Base-by-base conservation (phyloP, 2,888 invertebrate genomes). In the Spisula subtruncata region DNA sequence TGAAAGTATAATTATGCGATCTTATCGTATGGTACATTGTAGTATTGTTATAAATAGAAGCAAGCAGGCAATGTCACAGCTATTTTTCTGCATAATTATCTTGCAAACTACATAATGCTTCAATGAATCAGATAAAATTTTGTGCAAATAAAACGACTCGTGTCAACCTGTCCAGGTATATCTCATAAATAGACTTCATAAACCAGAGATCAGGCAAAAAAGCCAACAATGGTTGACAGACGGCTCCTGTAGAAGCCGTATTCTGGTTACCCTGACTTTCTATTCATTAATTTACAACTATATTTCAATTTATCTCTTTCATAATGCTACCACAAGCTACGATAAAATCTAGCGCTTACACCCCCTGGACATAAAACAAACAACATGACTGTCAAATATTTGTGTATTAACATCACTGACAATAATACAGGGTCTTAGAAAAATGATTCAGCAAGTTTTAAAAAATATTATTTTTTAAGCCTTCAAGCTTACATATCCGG, bases 221-320 rank as follows among this genome's bases (percentile, higher is more conserved):
- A 5, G 10, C 60, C 60, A 66, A 66, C 25, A 25, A 25, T 66
- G 60, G 18, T 35, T 75, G 75, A 35, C 75, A 75, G 75, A 16
- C 29, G 32, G 75, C 75, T 32, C 14, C 75, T 8, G 1, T 60
- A 75, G 75, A 75, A 32, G 32, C 75, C 75, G 1, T 4, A 20
- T 14, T 75, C 75, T 75, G 8, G 51, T 32, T 25, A 75, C 10
- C 32, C 75, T 75, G 32, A 75, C 29, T 29, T 32, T 75, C 32
- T 75, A 75, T 32, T 32, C 75, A 75, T 12, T 32, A 41, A 83
- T 60, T 79, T 46, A 60, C 84, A 12, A 75, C 75, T 46, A 29
- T 48, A 75, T 85, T 85, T 79, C 85, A 85, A 85, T 85, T 85
- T 85, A 85, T 85, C 79, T 85, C 75, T 79, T 51, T 79, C 85